A percentile compares a stretch with the other conserved stretches of the same genome.
phyloP scores from a whole-genome alignment of 2,797 vertebrate genomes.

The Lerista edwardsae region DNA sequence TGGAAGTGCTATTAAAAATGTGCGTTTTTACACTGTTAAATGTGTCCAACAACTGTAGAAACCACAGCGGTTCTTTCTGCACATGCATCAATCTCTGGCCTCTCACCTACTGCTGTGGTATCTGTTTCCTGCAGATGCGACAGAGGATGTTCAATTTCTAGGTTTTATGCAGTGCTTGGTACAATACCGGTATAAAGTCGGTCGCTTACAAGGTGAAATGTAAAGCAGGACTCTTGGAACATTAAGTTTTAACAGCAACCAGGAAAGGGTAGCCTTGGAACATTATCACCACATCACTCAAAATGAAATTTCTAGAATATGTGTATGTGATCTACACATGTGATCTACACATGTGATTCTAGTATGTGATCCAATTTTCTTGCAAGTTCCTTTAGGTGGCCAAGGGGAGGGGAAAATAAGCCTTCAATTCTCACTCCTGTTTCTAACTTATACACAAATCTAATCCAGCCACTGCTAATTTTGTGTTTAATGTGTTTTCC shows the following conservation, averaged over 20 bases:
- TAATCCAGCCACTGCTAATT: background rate
- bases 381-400: background rate
- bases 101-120: background rate
- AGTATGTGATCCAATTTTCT: background rate
- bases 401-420: conserved; percentile 10
- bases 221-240: background rate
- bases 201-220: background rate
- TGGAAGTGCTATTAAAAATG: background rate
- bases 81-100: background rate
- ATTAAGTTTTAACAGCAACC: background rate
- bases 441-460: background rate
- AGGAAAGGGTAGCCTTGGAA: background rate
- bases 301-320: background rate
- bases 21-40: background rate
- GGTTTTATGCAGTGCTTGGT: background rate
- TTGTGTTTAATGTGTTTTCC: background rate
- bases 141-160: background rate
- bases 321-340: accelerated
- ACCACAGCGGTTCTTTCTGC: background rate
- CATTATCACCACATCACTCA: background rate
- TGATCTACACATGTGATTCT: background rate
- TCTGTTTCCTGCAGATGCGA: background rate
- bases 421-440: background rate
- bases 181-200: background rate
- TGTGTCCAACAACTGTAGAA: background rate